Percentiles rank a stretch among this genome's conserved stretches.
These are phyloP conservation scores for Eurois occulta DNA, from an alignment of 2,888 invertebrate genomes.

Conservation along the genomic window DNA sequence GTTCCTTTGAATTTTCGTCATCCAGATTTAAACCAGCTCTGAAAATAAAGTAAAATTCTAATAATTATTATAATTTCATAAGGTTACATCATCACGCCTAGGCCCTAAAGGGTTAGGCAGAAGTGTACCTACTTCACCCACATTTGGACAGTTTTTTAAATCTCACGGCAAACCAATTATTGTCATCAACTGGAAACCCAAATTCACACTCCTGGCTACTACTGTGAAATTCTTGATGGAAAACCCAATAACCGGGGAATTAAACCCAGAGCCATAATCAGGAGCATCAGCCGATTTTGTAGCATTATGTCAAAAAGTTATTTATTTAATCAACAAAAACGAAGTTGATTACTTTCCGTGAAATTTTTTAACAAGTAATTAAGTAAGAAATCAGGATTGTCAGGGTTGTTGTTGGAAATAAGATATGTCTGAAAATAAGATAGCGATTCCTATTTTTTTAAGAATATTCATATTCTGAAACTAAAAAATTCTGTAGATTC, in stretches of 20 bases:
- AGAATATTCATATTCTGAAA: neutral
- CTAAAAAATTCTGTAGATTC: neutral
- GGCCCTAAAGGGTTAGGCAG: neutral
- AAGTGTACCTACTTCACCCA: neutral
- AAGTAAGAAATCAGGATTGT: neutral
- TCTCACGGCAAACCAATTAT: neutral
- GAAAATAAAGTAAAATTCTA: conserved; percentile 40
- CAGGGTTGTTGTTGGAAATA: no score
- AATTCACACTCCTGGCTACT: no score
- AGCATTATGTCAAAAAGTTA: neutral
- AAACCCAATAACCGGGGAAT: neutral
- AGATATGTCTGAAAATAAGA: no score
- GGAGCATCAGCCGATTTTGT: neutral
- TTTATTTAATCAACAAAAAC: neutral
- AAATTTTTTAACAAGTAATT: neutral
- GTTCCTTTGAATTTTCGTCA: conserved; percentile 78
- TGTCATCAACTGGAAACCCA: no score
- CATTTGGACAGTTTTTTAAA: neutral
- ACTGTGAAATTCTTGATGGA: no score
- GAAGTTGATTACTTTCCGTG: no score
- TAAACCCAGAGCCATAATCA: neutral
- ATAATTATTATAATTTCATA: neutral
- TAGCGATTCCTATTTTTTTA: neutral
- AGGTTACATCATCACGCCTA: neutral
- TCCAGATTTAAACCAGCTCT: conserved; percentile 83